These are phyloP conservation scores for Odontocolon sp. DNA, from an alignment of 2,888 invertebrate species.

Conservation along the genomic window DNA sequence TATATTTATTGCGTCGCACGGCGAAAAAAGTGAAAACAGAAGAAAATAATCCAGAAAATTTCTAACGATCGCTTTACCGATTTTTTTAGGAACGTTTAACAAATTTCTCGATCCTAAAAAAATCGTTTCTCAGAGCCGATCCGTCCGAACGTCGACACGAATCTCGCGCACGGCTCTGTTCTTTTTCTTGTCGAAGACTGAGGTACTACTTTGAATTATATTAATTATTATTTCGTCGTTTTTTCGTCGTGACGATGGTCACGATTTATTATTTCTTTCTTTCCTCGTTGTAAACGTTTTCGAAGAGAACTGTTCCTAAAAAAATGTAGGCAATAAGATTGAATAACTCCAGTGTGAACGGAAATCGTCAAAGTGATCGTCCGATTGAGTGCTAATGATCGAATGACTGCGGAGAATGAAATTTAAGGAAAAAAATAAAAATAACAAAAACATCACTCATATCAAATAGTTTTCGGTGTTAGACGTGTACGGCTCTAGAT, in stretches of 20 bases:
- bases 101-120: constrained; percentile 66
- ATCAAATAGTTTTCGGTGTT: constrained; percentile 81
- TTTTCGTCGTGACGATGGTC: constrained; percentile 8
- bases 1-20: constrained; percentile 73
- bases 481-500: constrained; percentile 78
- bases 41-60: not conserved
- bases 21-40: constrained; percentile 41
- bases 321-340: constrained; percentile 79
- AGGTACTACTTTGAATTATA: constrained; percentile 67
- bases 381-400: constrained; percentile 63
- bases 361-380: constrained; percentile 53
- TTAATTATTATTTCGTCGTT: constrained; percentile 29
- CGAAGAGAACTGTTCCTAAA: constrained; percentile 80
- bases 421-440: constrained; percentile 49
- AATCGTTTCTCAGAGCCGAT: constrained; percentile 64
- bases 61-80: constrained; percentile 53
- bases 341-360: constrained; percentile 54
- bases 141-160: constrained; percentile 27
- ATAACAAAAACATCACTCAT: constrained; percentile 77
- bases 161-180: constrained; percentile 54
- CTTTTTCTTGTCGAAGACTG: constrained; percentile 77
- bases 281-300: constrained; percentile 75
- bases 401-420: constrained; percentile 50
- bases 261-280: constrained; percentile 58
- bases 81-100: constrained; percentile 69